Base-by-base conservation (phyloP, 2,113 vertebrate species). In the Notarius quadriscutis region DNA sequence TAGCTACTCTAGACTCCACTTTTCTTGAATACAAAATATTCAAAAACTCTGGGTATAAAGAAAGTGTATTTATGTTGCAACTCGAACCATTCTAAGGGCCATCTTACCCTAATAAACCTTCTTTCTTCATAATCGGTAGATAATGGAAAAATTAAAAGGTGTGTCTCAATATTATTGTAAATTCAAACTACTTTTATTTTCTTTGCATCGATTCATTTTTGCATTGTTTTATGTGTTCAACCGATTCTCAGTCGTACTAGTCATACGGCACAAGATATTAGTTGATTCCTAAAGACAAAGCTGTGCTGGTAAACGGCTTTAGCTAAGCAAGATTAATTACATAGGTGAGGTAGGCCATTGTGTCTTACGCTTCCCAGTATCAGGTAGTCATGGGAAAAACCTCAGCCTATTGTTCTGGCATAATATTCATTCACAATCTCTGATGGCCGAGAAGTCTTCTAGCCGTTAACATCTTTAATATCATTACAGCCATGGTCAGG, bases 341-440 rank as follows among this genome's bases (percentile, higher is more conserved):
- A 88, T 81, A 75, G 86, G 84, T 83, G 75, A 85, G 51, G 30
- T 57, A 75, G 53, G 81, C 71, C 84, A 90, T n/a, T 74, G 30
- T 81, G 72, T 62, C 51, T 34, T 74, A 85, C 83, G 89, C 82
- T 53, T 87, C 82, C 1, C 41, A 75, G 86, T 85, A 84, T 89
- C 89, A n/a, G 74, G 88, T 91, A 87, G 87, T 89, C 90, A 89
- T 86, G 86, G 77, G 88, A 89, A 89, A 89, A 91, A 87, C 83
- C 84, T 84, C 84, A 81, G 55, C 55, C 81, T 86, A 86, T 90
- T 89, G 88, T 91, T 80, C 58, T 62, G 75, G 48, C 77, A 69
- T 84, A 65, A 88, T 87, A 82, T 53, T 88, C 27, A 51, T 58
- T 55, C 82, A 88, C 87, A 90, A 82, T 84, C 79, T 63, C 55